Conservation (phyloP, 2,797 vertebrate genomes). For the Enteromius thamalakanensis region DNA sequence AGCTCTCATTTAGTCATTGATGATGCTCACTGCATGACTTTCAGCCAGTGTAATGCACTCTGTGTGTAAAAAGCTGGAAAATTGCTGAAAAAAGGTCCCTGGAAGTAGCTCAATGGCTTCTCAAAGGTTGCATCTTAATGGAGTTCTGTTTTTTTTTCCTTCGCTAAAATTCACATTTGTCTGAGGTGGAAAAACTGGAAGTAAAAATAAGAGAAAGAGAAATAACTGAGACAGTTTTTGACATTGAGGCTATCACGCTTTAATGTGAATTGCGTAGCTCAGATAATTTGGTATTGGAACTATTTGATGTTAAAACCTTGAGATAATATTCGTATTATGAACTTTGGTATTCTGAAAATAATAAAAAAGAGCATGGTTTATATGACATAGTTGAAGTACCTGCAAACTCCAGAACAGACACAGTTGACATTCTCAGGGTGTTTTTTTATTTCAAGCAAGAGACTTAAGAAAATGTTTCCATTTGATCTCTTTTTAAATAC, state of each 20-base stretch:
- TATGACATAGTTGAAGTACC: not conserved
- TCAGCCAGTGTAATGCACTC: conserved; percentile 28
- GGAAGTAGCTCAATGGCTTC: not conserved
- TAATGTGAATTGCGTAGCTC: not conserved
- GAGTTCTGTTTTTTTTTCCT: not conserved
- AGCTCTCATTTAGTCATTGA: conserved; percentile 35
- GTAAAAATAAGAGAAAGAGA: not conserved
- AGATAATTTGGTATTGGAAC: not conserved
- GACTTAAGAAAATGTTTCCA: not conserved
- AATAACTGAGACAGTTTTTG: not conserved
- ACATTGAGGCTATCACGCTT: not conserved
- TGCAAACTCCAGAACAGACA: not conserved
- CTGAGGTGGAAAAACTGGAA: not conserved
- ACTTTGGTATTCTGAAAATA: not conserved
- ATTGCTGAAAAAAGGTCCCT: not conserved
- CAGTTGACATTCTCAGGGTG: not conserved
- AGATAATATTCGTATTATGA: not conserved
- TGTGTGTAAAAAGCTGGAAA: conserved; percentile 5
- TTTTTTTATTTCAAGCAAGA: conserved; percentile 8
- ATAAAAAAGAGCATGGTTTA: not conserved
- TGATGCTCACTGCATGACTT: conserved; percentile 20
- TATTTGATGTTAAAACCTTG: not conserved
- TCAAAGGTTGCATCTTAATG: not conserved
- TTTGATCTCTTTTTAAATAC: not conserved
- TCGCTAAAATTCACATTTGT: not conserved